These are phyloP conservation scores for Octodonta nipae DNA, from an alignment of 2,888 invertebrate genomes.

Conservation along the genomic window DNA sequence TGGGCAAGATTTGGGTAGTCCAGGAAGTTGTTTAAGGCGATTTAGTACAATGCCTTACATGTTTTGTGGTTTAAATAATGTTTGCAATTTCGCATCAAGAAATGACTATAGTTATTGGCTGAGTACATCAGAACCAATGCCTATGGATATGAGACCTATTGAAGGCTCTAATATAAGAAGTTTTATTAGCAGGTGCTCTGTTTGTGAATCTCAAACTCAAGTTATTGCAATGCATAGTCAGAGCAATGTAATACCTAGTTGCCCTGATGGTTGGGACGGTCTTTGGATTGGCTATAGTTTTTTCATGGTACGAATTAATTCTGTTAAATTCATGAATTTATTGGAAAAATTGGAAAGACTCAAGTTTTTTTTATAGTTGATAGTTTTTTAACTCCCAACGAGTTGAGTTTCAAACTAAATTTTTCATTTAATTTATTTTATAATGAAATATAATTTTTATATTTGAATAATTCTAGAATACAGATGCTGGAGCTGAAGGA, in stretches of 20 bases:
- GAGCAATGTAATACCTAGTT: slow-evolving; percentile 68
- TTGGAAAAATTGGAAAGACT: too few species aligned
- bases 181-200: slow-evolving; percentile 70
- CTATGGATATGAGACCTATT: slow-evolving; percentile 89
- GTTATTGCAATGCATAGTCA: slow-evolving; percentile 93
- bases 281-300: slow-evolving; percentile 97
- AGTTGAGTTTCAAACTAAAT: background rate
- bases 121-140: slow-evolving; percentile 82
- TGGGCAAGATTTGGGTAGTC: slow-evolving; percentile 84
- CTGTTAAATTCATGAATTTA: too few species aligned
- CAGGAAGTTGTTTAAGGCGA: slow-evolving; percentile 82
- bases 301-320: slow-evolving; percentile 91
- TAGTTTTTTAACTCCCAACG: background rate
- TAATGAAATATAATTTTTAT: background rate
- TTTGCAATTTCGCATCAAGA: slow-evolving; percentile 87
- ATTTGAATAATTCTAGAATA: slow-evolving; percentile 46
- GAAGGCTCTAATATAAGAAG: too few species aligned
- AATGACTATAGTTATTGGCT: slow-evolving; percentile 98
- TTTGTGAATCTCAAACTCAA: slow-evolving; percentile 87
- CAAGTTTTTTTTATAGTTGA: background rate
- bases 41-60: slow-evolving; percentile 97
- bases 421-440: background rate
- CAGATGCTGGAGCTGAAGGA: slow-evolving; percentile 76
- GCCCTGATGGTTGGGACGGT: slow-evolving; percentile 85
- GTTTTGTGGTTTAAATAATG: slow-evolving; percentile 86